Evolutionary conservation across 2,113 vertebrate genomes (phyloP), one percentile per base, ranked within the genome.

Genomic region (Synchiropus splendidus): DNA sequence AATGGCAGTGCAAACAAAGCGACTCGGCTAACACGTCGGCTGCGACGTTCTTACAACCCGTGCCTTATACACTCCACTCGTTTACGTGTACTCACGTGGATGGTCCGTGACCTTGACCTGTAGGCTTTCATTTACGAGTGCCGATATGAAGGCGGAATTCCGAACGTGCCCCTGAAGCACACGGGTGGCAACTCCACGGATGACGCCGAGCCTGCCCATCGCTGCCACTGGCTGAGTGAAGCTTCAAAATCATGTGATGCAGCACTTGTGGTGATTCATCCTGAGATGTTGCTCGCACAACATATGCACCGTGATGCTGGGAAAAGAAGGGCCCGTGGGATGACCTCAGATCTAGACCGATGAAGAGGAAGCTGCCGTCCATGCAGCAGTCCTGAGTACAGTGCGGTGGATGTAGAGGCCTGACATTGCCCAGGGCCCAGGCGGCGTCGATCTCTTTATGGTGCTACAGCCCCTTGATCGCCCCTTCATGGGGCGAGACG

Each of bases 61-160:
- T 88, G 86, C 86, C 86, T 88, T 88, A 87, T 81, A 82, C 72
- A 80, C 74, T 77, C 78, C 80, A 78, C 83, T 84, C 79, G 84
- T 86, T 86, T 87, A 86, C 83, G 84, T 83, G 81, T 83, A 76
- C 72, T 79, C 81, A 79, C 76, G 70, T 75, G 78, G 80, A 73
- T 73, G 70, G 74, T 79, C 69, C 36, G 69, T 81, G 70, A 79
- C 75, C 79, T 80, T 61, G 66, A n/a, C n/a, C 79, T 79, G 75
- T 81, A 72, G 44, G 77, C 74, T 76, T 71, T 74, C 59, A 72
- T 80, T 81, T 78, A 70, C 41, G 66, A 80, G 77, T 74, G 79
- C 58, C 61, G 79, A 67, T 55, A 64, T 51, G 54, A 63, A 67
- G 75, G 78, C 69, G 45, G 49, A 70, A 51, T 46, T 52, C 51